Conservation (phyloP, 2,113 vertebrate genomes). For the rat (Rattus norvegicus) region GRCr8 NC_086020.1:211890001-211890500, state of each 20-base stretch:
- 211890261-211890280: too few species aligned
- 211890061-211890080: not conserved
- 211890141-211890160: not conserved
- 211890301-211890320: not conserved
- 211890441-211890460: not conserved
- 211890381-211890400: not conserved
- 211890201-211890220: not conserved
- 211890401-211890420: constrained; percentile 55
- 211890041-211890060: not conserved
- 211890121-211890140: too few species aligned
- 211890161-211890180: not conserved
- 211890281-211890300: too few species aligned
- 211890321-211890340: not conserved
- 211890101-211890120: not conserved
- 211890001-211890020: not conserved
- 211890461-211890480: not conserved
- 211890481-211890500: constrained; percentile 45
- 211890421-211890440: not conserved
- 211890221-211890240: not conserved
- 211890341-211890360: not conserved
- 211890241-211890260: not conserved
- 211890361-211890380: not conserved
- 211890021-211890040: not conserved
- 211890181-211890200: not conserved
- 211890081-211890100: not conserved